These are phyloP conservation scores for Pachycephala philippinensis DNA, from an alignment of 2,113 vertebrate genomes.

Conservation along the genomic window DNA sequence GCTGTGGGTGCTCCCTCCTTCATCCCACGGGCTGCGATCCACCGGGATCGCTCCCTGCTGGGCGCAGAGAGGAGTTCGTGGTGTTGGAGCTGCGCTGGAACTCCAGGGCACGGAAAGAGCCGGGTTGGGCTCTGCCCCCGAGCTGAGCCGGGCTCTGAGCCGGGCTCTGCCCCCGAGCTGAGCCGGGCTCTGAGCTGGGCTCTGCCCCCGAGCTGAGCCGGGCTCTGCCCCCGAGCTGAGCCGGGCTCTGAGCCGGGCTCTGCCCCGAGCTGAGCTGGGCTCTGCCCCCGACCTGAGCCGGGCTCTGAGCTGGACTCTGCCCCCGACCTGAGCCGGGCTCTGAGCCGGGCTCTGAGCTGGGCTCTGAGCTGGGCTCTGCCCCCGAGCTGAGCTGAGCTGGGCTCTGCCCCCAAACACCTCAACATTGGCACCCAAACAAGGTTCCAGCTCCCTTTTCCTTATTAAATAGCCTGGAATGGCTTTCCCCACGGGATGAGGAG, in stretches of 20 bases:
- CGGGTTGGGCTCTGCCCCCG: background rate
- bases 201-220: background rate
- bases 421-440: background rate
- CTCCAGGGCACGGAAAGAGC: rapidly evolving
- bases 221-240: background rate
- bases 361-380: background rate
- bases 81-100: background rate
- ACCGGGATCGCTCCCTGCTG: rapidly evolving
- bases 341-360: background rate
- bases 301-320: background rate
- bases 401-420: background rate
- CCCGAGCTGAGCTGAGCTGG: background rate
- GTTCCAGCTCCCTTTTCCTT: background rate
- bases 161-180: too few relatives aligned
- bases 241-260: background rate
- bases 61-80: background rate
- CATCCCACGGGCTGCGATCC: background rate
- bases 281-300: background rate
- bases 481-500: background rate
- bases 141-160: background rate
- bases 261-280: too few relatives aligned
- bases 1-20: background rate
- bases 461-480: background rate
- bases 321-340: background rate
- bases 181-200: too few relatives aligned